phyloP scores from a whole-genome alignment of 2,113 vertebrate species.

The Oryzias curvinotus region DNA sequence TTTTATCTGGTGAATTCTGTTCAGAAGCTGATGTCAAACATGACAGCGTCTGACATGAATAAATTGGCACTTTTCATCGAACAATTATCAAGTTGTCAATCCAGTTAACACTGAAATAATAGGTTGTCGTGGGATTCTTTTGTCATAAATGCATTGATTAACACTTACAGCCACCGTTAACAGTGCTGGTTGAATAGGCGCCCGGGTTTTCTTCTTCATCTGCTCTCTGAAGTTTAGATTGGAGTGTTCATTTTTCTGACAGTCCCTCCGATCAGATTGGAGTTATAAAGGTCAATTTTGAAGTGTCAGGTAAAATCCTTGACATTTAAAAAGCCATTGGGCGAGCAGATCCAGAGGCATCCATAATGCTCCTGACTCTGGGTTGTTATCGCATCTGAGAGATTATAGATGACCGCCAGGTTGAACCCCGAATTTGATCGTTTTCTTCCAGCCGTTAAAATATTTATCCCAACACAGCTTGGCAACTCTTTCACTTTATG shows the following conservation, averaged over 20 bases:
- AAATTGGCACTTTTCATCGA: conserved; percentile 59
- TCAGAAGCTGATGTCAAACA: conserved; percentile 42
- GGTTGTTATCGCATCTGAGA: conserved; percentile 66
- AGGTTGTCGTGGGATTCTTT: conserved; percentile 48
- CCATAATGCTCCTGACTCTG: conserved; percentile 59
- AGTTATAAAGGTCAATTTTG: conserved; percentile 72
- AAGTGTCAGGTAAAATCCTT: conserved; percentile 75
- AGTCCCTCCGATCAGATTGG: conserved; percentile 56
- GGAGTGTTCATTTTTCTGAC: conserved; percentile 54
- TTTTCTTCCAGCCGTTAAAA: conserved; percentile 24
- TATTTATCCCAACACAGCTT: conserved; percentile 23
- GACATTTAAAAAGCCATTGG: conserved; percentile 78
- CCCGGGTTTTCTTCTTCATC: conserved; percentile 9
- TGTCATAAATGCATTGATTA: conserved; percentile 45
- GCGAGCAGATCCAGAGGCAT: conserved; percentile 60
- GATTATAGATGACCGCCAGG: conserved; percentile 66
- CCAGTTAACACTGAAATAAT: conserved; percentile 62
- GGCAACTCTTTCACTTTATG: conserved; percentile 14
- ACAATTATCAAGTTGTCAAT: conserved; percentile 68
- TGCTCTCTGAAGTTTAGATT: conserved; percentile 42
- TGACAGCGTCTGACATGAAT: conserved; percentile 55
- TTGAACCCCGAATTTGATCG: conserved; percentile 39
- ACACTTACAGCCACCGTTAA: conserved; percentile 40
- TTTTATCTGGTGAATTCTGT: conserved; percentile 49
- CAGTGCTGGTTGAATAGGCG: conserved; percentile 11